Conservation (phyloP, 2,797 vertebrate species). For the Fratercula arctica region DNA sequence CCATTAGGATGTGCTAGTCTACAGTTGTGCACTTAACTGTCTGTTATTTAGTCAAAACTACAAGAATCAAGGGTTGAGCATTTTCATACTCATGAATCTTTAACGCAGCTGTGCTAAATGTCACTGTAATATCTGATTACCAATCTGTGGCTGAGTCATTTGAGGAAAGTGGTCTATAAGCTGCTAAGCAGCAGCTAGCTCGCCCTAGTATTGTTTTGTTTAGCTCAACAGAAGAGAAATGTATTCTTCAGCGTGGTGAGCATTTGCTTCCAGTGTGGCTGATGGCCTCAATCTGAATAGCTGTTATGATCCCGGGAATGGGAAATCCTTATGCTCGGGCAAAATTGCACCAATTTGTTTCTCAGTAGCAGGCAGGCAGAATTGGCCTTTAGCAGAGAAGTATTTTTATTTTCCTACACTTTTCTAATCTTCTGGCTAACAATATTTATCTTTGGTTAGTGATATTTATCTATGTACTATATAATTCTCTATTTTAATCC, state of each 20-base stretch:
- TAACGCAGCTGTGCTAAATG: background rate
- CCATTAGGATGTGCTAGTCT: background rate
- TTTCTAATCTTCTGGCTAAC: background rate
- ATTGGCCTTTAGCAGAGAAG: background rate
- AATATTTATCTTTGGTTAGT: background rate
- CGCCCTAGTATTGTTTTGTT: background rate
- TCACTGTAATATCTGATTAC: background rate
- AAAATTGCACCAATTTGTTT: background rate
- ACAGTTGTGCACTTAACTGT: background rate
- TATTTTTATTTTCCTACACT: background rate
- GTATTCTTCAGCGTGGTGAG: background rate
- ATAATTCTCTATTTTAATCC: background rate
- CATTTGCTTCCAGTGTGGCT: background rate
- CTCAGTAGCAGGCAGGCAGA: background rate
- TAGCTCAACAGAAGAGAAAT: background rate
- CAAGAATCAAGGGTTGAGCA: background rate
- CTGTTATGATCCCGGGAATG: background rate
- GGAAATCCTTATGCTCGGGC: background rate
- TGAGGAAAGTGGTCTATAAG: background rate
- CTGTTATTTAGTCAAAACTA: background rate
- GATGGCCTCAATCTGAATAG: background rate
- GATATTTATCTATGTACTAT: background rate
- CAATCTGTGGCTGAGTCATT: background rate
- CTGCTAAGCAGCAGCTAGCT: background rate
- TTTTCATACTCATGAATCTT: background rate